These are phyloP conservation scores for Styela clava DNA, from an alignment of 23 tunicate species.

Conservation along the genomic window DNA sequence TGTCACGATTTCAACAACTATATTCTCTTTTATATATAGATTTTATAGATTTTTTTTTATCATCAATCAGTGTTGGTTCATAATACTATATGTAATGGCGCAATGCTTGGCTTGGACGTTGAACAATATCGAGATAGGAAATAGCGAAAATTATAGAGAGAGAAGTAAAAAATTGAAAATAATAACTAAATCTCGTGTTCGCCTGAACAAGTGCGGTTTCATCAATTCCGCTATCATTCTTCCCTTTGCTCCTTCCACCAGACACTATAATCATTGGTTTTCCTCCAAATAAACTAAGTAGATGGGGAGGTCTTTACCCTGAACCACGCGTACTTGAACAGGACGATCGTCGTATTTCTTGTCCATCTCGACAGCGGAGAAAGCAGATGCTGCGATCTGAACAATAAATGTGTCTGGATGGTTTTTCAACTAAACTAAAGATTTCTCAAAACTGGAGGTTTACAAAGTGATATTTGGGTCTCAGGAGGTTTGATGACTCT, in stretches of 20 bases:
- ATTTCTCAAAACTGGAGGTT: no score
- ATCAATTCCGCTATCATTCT: constrained; percentile 1
- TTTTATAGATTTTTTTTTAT: background rate
- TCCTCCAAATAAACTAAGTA: constrained; percentile 90
- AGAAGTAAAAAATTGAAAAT: no score
- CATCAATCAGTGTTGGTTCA: no score
- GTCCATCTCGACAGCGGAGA: constrained; percentile 93
- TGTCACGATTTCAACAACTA: no score
- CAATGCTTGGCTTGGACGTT: no score
- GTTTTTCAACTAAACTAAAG: no score
- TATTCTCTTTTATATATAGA: no score
- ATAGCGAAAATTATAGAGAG: no score
- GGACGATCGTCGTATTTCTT: constrained; percentile 88
- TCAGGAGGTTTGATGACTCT: no score
- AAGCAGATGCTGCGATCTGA: constrained; percentile 86
- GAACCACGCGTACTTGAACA: constrained; percentile 84
- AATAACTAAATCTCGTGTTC: no score
- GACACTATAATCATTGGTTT: constrained; percentile 54
- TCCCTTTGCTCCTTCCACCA: constrained; percentile 19
- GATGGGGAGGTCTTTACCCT: constrained; percentile 99
- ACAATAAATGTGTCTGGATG: constrained; percentile 77
- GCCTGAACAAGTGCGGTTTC: constrained; percentile 9
- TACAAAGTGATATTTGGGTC: no score
- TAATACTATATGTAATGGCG: no score
- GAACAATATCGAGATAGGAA: background rate